A percentile compares a stretch with the other conserved stretches of the same genome.
Conservation (phyloP, 1,140 invertebrate species). For the Steinernema khuongi region DNA sequence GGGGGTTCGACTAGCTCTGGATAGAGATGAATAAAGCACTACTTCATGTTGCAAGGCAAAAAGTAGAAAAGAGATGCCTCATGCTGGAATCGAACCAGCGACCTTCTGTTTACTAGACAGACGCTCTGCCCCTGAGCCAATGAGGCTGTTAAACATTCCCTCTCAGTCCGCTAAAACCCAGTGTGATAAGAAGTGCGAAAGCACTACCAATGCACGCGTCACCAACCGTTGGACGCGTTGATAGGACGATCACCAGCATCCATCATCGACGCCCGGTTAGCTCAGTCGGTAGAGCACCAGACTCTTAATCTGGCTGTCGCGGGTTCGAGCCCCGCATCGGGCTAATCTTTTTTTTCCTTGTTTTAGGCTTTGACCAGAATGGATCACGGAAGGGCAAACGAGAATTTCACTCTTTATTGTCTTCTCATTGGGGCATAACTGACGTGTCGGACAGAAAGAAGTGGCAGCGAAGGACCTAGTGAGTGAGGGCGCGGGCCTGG, state of each 20-base stretch:
- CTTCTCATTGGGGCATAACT: background rate
- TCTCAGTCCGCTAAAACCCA: no score
- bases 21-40: no score
- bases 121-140: conserved; percentile 37
- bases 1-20: no score
- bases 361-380: no score
- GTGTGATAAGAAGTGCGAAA: no score
- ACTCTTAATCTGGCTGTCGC: conserved; percentile 57
- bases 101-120: conserved; percentile 40
- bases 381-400: no score
- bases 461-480: background rate
- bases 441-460: background rate
- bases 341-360: conserved; percentile 31
- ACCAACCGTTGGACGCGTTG: no score
- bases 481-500: conserved; percentile 21
- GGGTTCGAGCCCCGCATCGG: conserved; percentile 55
- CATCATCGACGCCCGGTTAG: background rate
- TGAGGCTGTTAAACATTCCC: no score
- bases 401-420: background rate
- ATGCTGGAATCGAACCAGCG: conserved; percentile 40
- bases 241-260: no score
- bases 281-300: conserved; percentile 46
- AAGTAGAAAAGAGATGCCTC: no score
- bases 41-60: no score
- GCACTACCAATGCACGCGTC: no score